Evolutionary conservation across 2,797 vertebrate genomes (phyloP).

Genomic region (Cygnus olor): DNA sequence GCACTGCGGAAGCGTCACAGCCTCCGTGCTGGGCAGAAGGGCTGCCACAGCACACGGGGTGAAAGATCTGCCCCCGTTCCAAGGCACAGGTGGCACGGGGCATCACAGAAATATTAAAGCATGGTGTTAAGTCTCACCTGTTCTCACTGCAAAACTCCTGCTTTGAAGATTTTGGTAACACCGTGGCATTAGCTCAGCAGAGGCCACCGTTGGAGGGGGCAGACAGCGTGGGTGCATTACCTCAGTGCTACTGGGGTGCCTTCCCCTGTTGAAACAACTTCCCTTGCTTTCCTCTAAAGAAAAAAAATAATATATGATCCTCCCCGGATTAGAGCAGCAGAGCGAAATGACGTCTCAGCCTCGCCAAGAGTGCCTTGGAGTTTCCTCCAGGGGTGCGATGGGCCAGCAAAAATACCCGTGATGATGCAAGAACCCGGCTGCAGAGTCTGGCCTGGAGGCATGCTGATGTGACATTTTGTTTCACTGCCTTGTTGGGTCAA

Average conservation of each 20-base stretch:
- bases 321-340: no score
- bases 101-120: no score
- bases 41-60: not conserved
- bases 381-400: not conserved
- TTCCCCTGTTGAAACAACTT: not conserved
- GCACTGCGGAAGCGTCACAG: not conserved
- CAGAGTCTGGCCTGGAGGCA: not conserved
- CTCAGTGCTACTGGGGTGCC: not conserved
- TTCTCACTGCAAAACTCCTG: not conserved
- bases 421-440: not conserved
- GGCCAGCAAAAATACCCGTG: not conserved
- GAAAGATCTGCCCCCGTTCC: not conserved
- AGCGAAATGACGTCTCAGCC: not conserved
- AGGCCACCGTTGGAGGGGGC: not conserved
- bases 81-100: not conserved
- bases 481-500: not conserved
- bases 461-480: not conserved
- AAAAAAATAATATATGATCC: not conserved
- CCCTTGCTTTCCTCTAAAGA: not conserved
- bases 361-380: not conserved
- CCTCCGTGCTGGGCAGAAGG: not conserved
- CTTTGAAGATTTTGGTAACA: not conserved
- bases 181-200: not conserved
- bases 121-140: not conserved
- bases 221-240: not conserved